Conservation (phyloP, 2,888 invertebrate species). For the Ceraclea dissimilis region DNA sequence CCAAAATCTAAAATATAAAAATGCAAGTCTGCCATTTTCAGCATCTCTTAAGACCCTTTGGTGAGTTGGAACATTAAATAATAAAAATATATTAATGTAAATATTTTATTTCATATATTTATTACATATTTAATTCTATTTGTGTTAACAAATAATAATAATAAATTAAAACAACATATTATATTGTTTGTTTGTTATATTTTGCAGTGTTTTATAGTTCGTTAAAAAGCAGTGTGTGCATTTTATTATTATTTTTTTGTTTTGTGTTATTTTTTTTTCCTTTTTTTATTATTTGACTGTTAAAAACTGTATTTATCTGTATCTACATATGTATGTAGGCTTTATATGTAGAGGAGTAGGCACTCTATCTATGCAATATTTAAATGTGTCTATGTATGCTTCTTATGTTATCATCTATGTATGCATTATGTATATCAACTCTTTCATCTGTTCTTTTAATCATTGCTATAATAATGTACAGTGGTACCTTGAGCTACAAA, state of each 20-base stretch:
- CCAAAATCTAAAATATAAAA: slow-evolving; percentile 29
- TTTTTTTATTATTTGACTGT: neutral
- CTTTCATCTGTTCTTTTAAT: no score
- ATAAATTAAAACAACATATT: no score
- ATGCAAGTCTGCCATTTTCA: slow-evolving; percentile 55
- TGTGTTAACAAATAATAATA: neutral
- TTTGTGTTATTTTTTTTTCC: neutral
- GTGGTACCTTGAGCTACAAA: no score
- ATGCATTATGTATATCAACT: no score
- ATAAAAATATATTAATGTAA: neutral
- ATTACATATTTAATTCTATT: neutral
- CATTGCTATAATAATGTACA: no score
- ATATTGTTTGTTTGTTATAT: neutral
- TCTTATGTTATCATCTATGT: no score
- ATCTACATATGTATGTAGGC: no score
- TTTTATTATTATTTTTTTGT: no score
- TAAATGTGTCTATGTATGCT: no score
- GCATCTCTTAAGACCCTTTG: slow-evolving; percentile 48
- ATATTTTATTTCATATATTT: neutral
- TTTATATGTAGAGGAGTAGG: no score
- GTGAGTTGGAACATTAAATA: slow-evolving; percentile 35
- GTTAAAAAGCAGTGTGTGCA: neutral
- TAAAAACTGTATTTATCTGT: no score
- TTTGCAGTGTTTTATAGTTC: neutral
- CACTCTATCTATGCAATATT: no score